Evolutionary conservation across 2,888 invertebrate species (phyloP).

Genomic region (Campaea margaritaria): DNA sequence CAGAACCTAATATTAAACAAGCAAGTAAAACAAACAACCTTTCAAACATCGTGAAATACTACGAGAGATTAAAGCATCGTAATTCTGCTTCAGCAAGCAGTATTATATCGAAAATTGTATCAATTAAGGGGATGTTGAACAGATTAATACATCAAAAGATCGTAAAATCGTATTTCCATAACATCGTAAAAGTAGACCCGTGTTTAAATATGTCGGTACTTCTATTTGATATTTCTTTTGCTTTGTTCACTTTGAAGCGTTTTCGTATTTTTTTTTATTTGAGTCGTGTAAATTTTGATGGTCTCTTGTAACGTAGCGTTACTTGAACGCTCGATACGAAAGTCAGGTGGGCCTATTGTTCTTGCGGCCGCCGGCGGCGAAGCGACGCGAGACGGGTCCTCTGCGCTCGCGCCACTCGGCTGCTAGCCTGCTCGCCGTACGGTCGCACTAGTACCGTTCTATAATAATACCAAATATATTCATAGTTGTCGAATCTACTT

Average conservation of each 20-base stretch:
- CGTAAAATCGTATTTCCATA: slow-evolving; percentile 43
- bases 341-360: too few species aligned
- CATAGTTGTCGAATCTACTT: too few species aligned
- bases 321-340: too few species aligned
- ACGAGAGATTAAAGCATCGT: slow-evolving; percentile 20
- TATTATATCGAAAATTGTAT: slow-evolving; percentile 32
- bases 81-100: slow-evolving; percentile 12
- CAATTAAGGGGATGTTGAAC: slow-evolving; percentile 41
- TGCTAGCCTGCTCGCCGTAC: too few species aligned
- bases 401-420: too few species aligned
- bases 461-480: too few species aligned
- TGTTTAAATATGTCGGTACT: slow-evolving; percentile 20
- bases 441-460: too few species aligned
- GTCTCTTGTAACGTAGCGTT: too few species aligned
- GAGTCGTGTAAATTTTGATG: neutral
- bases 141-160: slow-evolving; percentile 47
- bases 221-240: slow-evolving; percentile 12
- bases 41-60: slow-evolving; percentile 16
- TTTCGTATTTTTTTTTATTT: slow-evolving; percentile 1
- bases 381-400: too few species aligned
- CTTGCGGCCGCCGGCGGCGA: too few species aligned
- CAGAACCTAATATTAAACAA: slow-evolving; percentile 7
- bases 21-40: slow-evolving; percentile 15
- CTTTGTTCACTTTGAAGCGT: slow-evolving; percentile 1
- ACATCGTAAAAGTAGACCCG: slow-evolving; percentile 24